Base-by-base conservation (phyloP, 1,140 invertebrate species). In the Hylaeus anthracinus region DNA sequence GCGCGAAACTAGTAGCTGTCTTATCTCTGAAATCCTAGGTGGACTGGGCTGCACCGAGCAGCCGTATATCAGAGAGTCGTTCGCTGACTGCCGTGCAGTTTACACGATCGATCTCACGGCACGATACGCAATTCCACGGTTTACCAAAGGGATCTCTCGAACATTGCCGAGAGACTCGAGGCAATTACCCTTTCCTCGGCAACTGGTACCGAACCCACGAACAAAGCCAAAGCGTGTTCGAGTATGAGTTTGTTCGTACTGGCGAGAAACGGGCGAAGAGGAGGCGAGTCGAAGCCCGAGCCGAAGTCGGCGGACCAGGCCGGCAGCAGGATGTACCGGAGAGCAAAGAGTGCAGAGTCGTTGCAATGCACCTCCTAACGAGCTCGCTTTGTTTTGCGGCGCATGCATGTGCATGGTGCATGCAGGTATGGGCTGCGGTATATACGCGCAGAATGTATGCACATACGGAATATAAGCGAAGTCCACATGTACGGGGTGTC, bases 371-470 rank as follows among this genome's bases (percentile, higher is more conserved):
- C 89, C 90, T 92, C 89, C 88, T 93, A 93, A 93, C 93, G 93
- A 93, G 92, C 92, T 93, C 90, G 92, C 93, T 93, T 93, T 93
- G 93, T 93, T 93, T 93, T 92, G 92, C 89, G 78, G 87, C 80
- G 83, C 87, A 88, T 89, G 86, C 89, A 88, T 90, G 89, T 88
- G 86, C 91, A 90, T 87, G 88, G 82, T 76, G 82, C 81, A 88
- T 89, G 86, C 83, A 74, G 83, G 84, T 90, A 86, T 87, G 85
- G 86, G n/a, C 87, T 64, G 48, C 73, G 78, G 72, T 72, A 85
- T 85, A 82, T 83, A 79, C 77, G 83, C 86, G 71, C 81, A 84
- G 83, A 90, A 89, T 84, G 66, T 85, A 87, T 81, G 87, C 85
- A 89, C 90, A 82, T 90, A 88, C 82, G 84, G 81, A 87, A 89